Conservation (phyloP, 2,113 vertebrate genomes). For the Pogona vitticeps region DNA sequence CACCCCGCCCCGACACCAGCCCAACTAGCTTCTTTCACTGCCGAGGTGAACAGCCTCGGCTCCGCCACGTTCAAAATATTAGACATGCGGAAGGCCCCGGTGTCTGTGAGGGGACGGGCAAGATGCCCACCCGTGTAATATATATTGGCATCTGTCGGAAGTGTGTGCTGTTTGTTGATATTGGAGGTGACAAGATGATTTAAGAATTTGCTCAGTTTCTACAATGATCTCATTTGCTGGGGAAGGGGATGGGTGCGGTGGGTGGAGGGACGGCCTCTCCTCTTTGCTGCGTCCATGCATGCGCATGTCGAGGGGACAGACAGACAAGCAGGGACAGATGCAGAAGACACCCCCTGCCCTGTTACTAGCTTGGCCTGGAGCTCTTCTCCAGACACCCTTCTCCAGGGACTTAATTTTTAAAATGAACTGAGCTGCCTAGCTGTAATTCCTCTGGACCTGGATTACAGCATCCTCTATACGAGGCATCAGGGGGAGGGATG, state of each 20-base stretch:
- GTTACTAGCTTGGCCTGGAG: no score
- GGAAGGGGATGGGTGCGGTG: background rate
- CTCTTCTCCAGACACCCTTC: no score
- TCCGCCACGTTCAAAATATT: no score
- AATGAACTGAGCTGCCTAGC: background rate
- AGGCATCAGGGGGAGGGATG: background rate
- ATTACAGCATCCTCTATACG: background rate
- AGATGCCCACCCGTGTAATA: background rate
- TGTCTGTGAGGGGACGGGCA: background rate
- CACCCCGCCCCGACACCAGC: no score
- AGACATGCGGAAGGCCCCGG: no score
- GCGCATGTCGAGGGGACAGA: background rate
- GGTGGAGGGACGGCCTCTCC: background rate
- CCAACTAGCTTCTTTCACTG: no score
- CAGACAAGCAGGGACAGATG: background rate
- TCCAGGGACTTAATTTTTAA: background rate
- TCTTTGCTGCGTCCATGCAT: background rate
- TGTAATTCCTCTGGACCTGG: background rate
- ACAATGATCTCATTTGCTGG: slow-evolving; percentile 20
- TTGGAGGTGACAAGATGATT: slow-evolving; percentile 30
- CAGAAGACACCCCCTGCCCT: background rate
- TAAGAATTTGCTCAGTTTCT: slow-evolving; percentile 24
- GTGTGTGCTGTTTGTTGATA: slow-evolving; percentile 18
- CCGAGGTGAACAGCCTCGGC: no score
- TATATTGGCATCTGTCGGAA: slow-evolving; percentile 18